Conservation (phyloP, 2,888 invertebrate species). For the Mesodorylaimus sp. region DNA sequence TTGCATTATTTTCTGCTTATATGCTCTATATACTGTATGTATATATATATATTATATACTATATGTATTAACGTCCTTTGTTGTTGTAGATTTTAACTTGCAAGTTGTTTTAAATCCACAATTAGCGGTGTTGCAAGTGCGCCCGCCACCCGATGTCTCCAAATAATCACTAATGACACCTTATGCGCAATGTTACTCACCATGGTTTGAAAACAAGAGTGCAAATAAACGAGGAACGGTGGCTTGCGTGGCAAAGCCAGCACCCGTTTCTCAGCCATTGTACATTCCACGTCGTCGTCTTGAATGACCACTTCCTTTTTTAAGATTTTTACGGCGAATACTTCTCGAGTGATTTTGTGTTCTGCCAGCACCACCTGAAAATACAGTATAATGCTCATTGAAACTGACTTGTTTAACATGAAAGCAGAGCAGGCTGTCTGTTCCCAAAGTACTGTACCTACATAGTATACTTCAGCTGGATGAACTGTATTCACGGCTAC, state of each 20-base stretch:
- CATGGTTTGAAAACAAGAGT: constrained; percentile 99
- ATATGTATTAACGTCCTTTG: no score
- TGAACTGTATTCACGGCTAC: no score
- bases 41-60: no score
- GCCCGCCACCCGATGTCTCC: not conserved
- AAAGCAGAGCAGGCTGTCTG: no score
- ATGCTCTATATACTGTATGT: no score
- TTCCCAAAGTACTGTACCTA: no score
- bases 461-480: no score
- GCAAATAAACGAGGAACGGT: constrained; percentile 94
- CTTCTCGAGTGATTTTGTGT: constrained; percentile 85
- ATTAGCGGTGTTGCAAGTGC: not conserved
- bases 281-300: constrained; percentile 98
- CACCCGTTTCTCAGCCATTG: constrained; percentile 97
- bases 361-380: constrained; percentile 88
- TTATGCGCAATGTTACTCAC: constrained; percentile 37
- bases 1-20: no score
- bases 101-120: no score
- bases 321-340: constrained; percentile 95
- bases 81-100: no score
- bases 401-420: no score
- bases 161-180: not conserved
- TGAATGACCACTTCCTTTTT: constrained; percentile 99
- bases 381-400: no score
- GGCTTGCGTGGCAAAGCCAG: constrained; percentile 77